Conservation (phyloP, 2,113 vertebrate species). For the Thinocorus orbignyianus region DNA sequence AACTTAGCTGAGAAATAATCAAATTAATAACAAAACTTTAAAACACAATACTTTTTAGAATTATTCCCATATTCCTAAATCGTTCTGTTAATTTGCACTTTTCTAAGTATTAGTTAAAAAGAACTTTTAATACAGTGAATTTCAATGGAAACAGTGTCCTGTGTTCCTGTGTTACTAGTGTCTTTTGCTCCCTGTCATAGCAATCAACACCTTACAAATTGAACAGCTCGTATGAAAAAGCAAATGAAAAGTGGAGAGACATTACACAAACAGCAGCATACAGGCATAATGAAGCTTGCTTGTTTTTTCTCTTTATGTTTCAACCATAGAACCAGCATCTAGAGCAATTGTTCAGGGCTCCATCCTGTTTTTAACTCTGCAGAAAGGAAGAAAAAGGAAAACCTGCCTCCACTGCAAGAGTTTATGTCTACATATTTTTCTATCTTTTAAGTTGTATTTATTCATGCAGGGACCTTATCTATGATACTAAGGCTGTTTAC, state of each 20-base stretch:
- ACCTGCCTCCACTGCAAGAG: not conserved
- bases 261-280: not conserved
- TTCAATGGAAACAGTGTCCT: not conserved
- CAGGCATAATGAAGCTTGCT: not conserved
- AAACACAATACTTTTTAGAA: not conserved
- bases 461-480: not conserved
- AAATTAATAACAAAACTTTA: not conserved
- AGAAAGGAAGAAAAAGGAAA: not conserved
- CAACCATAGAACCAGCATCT: not conserved
- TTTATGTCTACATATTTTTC: not conserved
- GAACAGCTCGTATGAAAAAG: not conserved
- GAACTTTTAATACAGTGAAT: not conserved
- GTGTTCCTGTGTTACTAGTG: not conserved
- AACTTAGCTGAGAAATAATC: not conserved
- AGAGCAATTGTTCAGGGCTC: not conserved
- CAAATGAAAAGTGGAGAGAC: not conserved
- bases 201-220: not conserved
- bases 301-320: not conserved
- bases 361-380: not conserved
- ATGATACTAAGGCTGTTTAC: not conserved
- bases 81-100: not conserved
- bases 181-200: not conserved
- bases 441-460: not conserved
- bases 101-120: not conserved
- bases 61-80: not conserved